phyloP scores from a whole-genome alignment of 2,888 invertebrate genomes.

The Drosophila pegasa region DNA sequence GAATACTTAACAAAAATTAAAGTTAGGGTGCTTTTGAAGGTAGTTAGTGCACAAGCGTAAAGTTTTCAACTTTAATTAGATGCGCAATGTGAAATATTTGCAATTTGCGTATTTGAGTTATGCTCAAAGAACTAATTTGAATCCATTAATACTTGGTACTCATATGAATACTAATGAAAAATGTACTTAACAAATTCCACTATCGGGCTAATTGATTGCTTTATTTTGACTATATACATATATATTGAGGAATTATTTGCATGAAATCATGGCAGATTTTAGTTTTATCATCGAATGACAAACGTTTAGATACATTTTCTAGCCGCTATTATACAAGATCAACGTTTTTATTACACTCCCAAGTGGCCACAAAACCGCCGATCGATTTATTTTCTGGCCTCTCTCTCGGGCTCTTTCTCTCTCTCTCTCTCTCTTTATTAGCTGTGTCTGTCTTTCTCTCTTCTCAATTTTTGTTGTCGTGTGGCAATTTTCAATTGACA shows the following conservation, averaged over 20 bases:
- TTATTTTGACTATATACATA: not conserved
- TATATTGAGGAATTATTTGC: not conserved
- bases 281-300: not conserved
- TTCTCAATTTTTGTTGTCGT: not conserved
- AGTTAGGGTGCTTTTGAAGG: not conserved
- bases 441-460: not conserved
- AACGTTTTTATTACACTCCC: not conserved
- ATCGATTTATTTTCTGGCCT: not conserved
- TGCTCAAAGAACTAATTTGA: not conserved
- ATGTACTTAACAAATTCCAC: not conserved
- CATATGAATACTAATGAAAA: not conserved
- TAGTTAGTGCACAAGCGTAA: not conserved
- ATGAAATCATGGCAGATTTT: too few relatives aligned
- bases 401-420: not conserved
- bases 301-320: not conserved
- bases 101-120: not conserved
- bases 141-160: not conserved
- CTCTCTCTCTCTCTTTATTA: not conserved
- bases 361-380: not conserved
- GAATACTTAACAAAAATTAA: too few relatives aligned
- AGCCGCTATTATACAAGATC: not conserved
- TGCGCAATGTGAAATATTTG: not conserved
- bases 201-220: not conserved
- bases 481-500: conserved; percentile 36
- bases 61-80: not conserved